Evolutionary conservation across 2,113 vertebrate species (phyloP).

Genomic region (Vulpes lagopus): DNA sequence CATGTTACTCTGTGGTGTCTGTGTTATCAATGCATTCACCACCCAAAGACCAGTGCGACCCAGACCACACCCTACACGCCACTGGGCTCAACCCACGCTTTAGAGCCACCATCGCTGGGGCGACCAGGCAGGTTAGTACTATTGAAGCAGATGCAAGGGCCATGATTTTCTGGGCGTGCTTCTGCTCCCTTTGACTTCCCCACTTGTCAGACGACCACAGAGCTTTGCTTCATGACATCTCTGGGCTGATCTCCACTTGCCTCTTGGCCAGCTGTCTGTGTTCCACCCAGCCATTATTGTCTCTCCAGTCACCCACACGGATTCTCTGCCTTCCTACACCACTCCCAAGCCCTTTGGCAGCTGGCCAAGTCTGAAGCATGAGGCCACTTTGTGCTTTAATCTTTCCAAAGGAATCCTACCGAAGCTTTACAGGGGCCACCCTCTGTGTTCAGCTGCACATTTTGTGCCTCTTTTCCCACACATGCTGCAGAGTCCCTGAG

Average conservation of each 20-base stretch:
- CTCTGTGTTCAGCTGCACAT: too few relatives aligned
- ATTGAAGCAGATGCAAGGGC: neutral
- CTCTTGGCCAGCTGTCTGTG: neutral
- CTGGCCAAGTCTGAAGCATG: neutral
- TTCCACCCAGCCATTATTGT: conserved; percentile 36
- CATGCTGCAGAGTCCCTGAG: neutral
- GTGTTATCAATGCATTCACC: neutral
- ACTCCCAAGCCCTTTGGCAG: neutral
- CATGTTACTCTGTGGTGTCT: neutral
- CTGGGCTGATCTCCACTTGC: neutral
- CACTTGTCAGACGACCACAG: neutral
- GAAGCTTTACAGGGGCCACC: neutral
- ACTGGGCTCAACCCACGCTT: fast-evolving
- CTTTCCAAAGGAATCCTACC: neutral
- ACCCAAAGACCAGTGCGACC: neutral
- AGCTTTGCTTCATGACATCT: neutral
- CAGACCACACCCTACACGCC: fast-evolving
- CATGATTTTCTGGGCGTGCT: neutral
- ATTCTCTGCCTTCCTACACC: conserved; percentile 47
- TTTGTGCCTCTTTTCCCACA: neutral
- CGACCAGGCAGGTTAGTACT: neutral
- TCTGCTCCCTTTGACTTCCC: neutral
- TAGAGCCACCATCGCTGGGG: neutral
- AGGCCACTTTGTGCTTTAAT: neutral
- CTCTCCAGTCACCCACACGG: conserved; percentile 47